These are phyloP conservation scores for Chelon auratus DNA, from an alignment of 2,797 vertebrate genomes.

Conservation along the genomic window DNA sequence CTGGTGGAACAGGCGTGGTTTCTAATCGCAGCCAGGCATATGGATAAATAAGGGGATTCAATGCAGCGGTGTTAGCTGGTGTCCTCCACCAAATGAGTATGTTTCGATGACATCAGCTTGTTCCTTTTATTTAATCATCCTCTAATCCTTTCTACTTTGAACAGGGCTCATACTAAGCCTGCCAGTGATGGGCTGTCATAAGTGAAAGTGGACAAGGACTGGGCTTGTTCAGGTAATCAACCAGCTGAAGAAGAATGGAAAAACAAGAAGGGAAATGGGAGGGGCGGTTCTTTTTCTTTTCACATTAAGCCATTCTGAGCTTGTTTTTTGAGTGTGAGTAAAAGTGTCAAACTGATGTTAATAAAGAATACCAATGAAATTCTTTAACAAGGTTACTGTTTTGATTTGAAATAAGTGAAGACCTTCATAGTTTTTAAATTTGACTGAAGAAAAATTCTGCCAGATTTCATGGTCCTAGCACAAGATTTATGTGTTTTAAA, in stretches of 20 bases:
- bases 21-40: constrained; percentile 60
- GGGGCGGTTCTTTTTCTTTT: constrained; percentile 7
- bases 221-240: constrained; percentile 61
- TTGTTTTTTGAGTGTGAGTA: constrained; percentile 6
- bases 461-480: background rate
- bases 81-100: constrained; percentile 40
- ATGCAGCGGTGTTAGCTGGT: constrained; percentile 30
- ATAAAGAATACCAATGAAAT: background rate
- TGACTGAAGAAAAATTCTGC: too few species aligned
- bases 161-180: constrained; percentile 53
- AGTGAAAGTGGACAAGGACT: constrained; percentile 39
- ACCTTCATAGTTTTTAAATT: background rate
- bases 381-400: too few species aligned
- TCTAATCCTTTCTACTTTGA: constrained; percentile 62
- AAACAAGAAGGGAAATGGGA: constrained; percentile 20
- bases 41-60: constrained; percentile 32
- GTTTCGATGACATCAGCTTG: constrained; percentile 70
- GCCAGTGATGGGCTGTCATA: constrained; percentile 56
- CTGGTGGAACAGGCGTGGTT: constrained; percentile 36
- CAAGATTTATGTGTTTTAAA: background rate
- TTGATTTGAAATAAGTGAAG: background rate
- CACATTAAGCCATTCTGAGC: constrained; percentile 4
- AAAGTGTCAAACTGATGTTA: background rate
- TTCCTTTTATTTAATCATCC: constrained; percentile 71
- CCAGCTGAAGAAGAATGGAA: constrained; percentile 46